Evolutionary conservation across 2,113 vertebrate species (phyloP), one percentile per base, ranked within the genome.

Genomic region (Alligator sinensis): DNA sequence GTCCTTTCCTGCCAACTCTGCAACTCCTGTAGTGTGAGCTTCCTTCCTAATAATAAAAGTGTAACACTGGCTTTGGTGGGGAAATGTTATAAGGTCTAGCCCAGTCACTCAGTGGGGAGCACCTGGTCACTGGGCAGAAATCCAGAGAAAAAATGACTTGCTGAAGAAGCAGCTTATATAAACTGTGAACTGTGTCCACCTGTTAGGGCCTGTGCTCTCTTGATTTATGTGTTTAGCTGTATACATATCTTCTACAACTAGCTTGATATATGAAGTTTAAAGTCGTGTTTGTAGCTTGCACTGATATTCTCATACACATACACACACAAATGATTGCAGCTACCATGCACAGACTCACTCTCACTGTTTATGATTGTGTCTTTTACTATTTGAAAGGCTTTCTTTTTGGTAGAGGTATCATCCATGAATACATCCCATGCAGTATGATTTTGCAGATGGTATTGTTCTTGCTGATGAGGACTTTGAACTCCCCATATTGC

Each of bases 131-230:
- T 11, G 92, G 96, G 96, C 95, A 95, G 38, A 60, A 54, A 89
- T 92, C 94, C 95, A 92, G 90, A 30, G 86, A n/a, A 22, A 18
- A 34, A 70, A 82, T 28, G 66, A 58, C 92, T 90, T 94, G 96
- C 96, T 95, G 96, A 93, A 84, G 88, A 96, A 96, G 94, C 85
- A 88, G 94, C 94, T 94, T 91, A 77, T 22, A 83, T 82, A 95
- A 94, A 91, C 94, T 87, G 89, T 93, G 96, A 95, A 92, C 90
- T 94, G 74, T 55, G 90, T 85, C 89, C 96, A 95, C 96, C 96
- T 95, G 95, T 83, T 94, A 81, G 74, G 68, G 88, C 72, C 82
- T 92, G 95, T 94, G 34, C 10, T 38, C 86, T 87, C 86, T 74
- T 93, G 94, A 96, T 97, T 95, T 91, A 95, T 90, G 90, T 85